Base-by-base conservation (phyloP, 2,888 invertebrate species). In the Microplitis deprimator region DNA sequence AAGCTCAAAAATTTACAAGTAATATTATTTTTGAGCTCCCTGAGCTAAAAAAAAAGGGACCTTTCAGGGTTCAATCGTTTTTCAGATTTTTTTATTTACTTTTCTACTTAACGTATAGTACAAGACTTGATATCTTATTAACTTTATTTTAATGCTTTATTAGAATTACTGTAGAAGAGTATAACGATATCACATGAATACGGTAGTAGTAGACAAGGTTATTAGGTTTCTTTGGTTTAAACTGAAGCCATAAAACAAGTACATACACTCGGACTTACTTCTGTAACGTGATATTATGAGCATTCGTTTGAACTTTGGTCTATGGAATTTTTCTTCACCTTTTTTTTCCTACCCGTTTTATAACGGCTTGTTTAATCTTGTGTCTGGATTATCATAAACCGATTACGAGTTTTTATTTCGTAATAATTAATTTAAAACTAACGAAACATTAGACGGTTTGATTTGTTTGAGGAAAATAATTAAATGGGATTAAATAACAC, bases 161-260 rank as follows among this genome's bases (percentile, higher is more conserved):
- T 61, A 20, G 39, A 71, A 20, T 13, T 10, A 61, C 10, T 13
- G 39, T n/a, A 39, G 38, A 41, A n/a, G 10, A 62, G 29, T n/a
- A 40, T 60, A 40, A 60, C 20, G 65, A 17, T 73, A 41, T 73
- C 50, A 29, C 16, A 6, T 62, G 40, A 68, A 61, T 61, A 38
- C 20, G 59, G 61, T 38, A 64, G n/a, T 17, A 16, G 7, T 80
- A 81, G 81, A 80, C 82, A 84, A 84, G 83, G 79, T 83, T 86
- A 86, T 87, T 84, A 78, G 83, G 83, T 87, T 87, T 85, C 86
- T 71, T 82, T 80, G 82, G 82, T 85, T 81, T 83, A 84, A 85
- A 85, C 81, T 79, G 87, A 87, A 87, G 83, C 87, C 87, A 61
- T 84, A 84, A 67, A 61, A 60, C 13, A 38, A 59, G 17, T n/a